Percentiles rank a stretch among this genome's conserved stretches.
phyloP scores from a whole-genome alignment of 2,113 vertebrate species.

The Romanogobio albipinnatus region DNA sequence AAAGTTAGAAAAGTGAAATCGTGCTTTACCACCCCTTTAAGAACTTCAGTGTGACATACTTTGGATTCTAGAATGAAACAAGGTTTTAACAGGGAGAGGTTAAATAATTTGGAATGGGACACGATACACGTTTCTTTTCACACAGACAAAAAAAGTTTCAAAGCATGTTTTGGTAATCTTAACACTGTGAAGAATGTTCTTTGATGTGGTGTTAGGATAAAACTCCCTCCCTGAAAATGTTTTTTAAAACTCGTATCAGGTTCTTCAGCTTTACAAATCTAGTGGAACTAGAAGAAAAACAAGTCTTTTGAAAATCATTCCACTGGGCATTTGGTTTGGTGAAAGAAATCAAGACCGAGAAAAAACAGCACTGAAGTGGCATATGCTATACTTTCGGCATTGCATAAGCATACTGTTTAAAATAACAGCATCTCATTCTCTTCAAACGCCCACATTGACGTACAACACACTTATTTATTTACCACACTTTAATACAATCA shows the following conservation, averaged over 20 bases:
- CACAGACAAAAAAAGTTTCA: neutral
- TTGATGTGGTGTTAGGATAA: neutral
- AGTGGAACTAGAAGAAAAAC: neutral
- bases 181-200: neutral
- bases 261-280: neutral
- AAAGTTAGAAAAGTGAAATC: too few species aligned
- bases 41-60: neutral
- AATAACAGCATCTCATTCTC: neutral
- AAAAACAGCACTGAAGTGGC: conserved; percentile 7
- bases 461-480: neutral
- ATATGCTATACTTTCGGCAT: neutral
- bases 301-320: neutral
- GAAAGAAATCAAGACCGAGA: neutral
- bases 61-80: neutral
- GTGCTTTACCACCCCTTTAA: too few species aligned
- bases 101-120: neutral
- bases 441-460: neutral
- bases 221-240: too few species aligned
- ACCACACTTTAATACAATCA: neutral
- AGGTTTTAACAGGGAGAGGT: neutral
- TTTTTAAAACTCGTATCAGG: neutral
- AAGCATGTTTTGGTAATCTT: neutral
- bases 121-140: neutral
- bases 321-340: neutral
- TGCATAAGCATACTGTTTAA: neutral